A percentile compares a stretch with the other conserved stretches of the same genome.
Conservation (phyloP, 92 coral and sea anemone genomes). For the Diadumene lineata region DNA sequence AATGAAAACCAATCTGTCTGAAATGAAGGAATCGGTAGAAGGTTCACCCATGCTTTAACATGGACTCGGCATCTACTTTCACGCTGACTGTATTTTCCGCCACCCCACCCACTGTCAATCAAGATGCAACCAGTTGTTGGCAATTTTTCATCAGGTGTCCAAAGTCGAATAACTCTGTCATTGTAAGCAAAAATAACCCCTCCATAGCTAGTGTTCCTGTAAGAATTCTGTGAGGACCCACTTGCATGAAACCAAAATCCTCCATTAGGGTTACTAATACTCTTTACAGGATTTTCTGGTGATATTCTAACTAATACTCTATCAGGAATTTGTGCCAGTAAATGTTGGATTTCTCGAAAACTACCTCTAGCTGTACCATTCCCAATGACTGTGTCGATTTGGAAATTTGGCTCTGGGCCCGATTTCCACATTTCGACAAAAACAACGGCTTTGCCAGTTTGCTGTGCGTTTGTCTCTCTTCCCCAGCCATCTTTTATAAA, state of each 20-base stretch:
- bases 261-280: conserved; percentile 52
- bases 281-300: conserved; percentile 41
- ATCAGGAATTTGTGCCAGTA: conserved; percentile 82
- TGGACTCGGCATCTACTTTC: conserved; percentile 73
- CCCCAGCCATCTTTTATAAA: conserved; percentile 96
- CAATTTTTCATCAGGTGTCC: conserved; percentile 70
- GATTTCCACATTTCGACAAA: conserved; percentile 85
- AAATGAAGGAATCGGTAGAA: conserved; percentile 71
- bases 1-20: conserved; percentile 68
- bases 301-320: conserved; percentile 73
- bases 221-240: conserved; percentile 81
- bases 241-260: conserved; percentile 92
- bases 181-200: conserved; percentile 95
- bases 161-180: conserved; percentile 70
- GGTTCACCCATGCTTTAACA: conserved; percentile 72
- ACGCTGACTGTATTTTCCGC: conserved; percentile 56
- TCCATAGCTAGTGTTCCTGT: conserved; percentile 66
- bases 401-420: conserved; percentile 89
- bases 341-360: conserved; percentile 65
- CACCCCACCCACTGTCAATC: conserved; percentile 80
- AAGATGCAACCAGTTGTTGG: conserved; percentile 78
- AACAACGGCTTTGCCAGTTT: conserved; percentile 65
- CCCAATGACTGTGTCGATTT: conserved; percentile 65
- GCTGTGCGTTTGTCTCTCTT: conserved; percentile 54
- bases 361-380: conserved; percentile 35